A percentile compares a stretch with the other conserved stretches of the same genome.
phyloP scores from a whole-genome alignment of 1,140 invertebrate species.

The Drosophila nannoptera region DNA sequence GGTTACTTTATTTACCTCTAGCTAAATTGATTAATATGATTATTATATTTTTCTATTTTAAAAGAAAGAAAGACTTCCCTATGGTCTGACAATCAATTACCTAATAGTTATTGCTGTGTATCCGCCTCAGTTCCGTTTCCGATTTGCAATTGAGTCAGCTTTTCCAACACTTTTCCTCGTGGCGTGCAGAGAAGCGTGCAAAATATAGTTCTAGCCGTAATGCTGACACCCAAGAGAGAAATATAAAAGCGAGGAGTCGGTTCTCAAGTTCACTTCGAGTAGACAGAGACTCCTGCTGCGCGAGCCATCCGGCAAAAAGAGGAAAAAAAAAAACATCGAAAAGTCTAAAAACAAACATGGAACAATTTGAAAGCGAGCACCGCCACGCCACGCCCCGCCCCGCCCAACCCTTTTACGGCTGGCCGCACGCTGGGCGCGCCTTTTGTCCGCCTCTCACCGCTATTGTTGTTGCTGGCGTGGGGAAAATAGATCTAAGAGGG shows the following conservation, averaged over 20 bases:
- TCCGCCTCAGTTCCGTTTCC: background rate
- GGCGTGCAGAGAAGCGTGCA: slow-evolving; percentile 64
- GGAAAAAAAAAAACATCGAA: slow-evolving; percentile 22
- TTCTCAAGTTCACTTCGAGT: slow-evolving; percentile 66
- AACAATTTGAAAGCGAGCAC: slow-evolving; percentile 24
- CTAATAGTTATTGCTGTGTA: background rate
- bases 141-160: background rate
- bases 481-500: background rate
- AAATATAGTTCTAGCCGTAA: slow-evolving; percentile 72
- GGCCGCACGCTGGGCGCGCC: slow-evolving; percentile 62
- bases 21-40: too few relatives aligned
- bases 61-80: background rate
- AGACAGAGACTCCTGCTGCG: slow-evolving; percentile 27
- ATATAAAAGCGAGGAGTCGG: slow-evolving; percentile 54
- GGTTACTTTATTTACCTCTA: too few relatives aligned
- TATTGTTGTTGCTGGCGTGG: slow-evolving; percentile 1
- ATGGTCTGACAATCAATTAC: background rate
- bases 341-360: slow-evolving; percentile 5
- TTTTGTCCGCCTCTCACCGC: slow-evolving; percentile 55
- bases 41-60: too few relatives aligned
- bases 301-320: background rate
- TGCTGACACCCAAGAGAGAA: slow-evolving; percentile 49
- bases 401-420: slow-evolving; percentile 44
- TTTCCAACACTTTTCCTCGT: slow-evolving; percentile 49
- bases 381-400: too few relatives aligned